Conservation (phyloP, 2,888 invertebrate species). For the Sthenelais limicola region DNA sequence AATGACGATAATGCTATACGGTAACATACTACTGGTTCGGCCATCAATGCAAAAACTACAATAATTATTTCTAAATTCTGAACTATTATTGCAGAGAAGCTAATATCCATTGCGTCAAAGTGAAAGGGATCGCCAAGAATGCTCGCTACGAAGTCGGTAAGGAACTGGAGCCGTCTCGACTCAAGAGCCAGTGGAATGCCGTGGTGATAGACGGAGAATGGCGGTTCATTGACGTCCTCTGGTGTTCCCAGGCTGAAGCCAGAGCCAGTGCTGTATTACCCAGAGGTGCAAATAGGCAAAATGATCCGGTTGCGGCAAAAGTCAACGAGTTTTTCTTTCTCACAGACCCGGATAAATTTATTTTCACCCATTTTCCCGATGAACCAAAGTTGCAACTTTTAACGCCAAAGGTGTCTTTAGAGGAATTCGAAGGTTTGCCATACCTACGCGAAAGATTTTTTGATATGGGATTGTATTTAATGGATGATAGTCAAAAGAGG, state of each 20-base stretch:
- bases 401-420: slow-evolving; percentile 54
- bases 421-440: slow-evolving; percentile 61
- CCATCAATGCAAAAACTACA: no score
- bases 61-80: no score
- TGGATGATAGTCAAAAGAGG: slow-evolving; percentile 55
- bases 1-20: no score
- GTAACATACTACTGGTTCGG: no score
- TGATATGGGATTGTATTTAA: slow-evolving; percentile 59
- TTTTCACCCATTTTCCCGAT: slow-evolving; percentile 67
- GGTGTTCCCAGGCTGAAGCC: slow-evolving; percentile 66
- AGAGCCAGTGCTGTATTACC: slow-evolving; percentile 59
- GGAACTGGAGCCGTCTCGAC: slow-evolving; percentile 56
- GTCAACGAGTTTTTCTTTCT: slow-evolving; percentile 69
- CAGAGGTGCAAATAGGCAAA: slow-evolving; percentile 63
- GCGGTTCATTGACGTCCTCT: slow-evolving; percentile 66
- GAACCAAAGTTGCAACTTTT: slow-evolving; percentile 65
- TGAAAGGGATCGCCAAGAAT: slow-evolving; percentile 68
- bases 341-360: slow-evolving; percentile 64
- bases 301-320: slow-evolving; percentile 56
- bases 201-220: slow-evolving; percentile 64
- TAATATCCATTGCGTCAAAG: slow-evolving; percentile 62
- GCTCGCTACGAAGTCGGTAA: slow-evolving; percentile 67
- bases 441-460: slow-evolving; percentile 66
- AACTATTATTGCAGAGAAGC: slow-evolving; percentile 59
- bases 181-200: slow-evolving; percentile 69